Percentiles rank a stretch among this genome's conserved stretches.
Conservation (phyloP, 2,797 vertebrate species). For the Danio albolineatus region DNA sequence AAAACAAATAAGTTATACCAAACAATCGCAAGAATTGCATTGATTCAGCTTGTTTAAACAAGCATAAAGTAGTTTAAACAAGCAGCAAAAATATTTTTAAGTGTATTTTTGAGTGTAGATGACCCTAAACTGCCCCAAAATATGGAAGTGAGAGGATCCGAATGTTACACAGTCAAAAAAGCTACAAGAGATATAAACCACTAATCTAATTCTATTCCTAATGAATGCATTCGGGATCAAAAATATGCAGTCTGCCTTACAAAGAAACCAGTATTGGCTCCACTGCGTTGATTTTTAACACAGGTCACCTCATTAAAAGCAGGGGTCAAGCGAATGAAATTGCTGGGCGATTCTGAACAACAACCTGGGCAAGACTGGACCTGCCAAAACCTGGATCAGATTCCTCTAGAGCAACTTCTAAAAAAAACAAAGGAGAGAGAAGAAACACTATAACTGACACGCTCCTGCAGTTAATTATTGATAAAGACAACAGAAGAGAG, state of each 20-base stretch:
- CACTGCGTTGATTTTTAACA: neutral
- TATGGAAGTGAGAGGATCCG: neutral
- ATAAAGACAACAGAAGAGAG: neutral
- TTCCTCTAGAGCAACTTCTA: slow-evolving; percentile 16
- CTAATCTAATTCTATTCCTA: neutral
- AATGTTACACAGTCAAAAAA: neutral
- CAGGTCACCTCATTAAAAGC: neutral
- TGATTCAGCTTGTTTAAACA: too few relatives aligned
- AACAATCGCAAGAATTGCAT: too few relatives aligned
- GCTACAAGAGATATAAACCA: neutral
- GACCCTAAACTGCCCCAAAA: neutral
- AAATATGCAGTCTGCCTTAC: neutral
- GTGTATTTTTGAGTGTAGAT: neutral
- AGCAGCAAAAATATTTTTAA: too few relatives aligned
- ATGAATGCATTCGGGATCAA: neutral
- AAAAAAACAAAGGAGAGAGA: neutral
- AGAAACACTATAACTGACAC: slow-evolving; percentile 7
- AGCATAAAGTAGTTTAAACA: too few relatives aligned
- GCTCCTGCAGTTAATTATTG: neutral
- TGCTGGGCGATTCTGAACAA: slow-evolving; percentile 5
- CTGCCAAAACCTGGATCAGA: neutral
- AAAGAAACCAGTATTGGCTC: neutral
- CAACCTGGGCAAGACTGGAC: neutral
- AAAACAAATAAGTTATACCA: too few relatives aligned
- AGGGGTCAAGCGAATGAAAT: slow-evolving; percentile 9